phyloP scores from a whole-genome alignment of 2,888 invertebrate genomes.

The Xanthorhoe designata region DNA sequence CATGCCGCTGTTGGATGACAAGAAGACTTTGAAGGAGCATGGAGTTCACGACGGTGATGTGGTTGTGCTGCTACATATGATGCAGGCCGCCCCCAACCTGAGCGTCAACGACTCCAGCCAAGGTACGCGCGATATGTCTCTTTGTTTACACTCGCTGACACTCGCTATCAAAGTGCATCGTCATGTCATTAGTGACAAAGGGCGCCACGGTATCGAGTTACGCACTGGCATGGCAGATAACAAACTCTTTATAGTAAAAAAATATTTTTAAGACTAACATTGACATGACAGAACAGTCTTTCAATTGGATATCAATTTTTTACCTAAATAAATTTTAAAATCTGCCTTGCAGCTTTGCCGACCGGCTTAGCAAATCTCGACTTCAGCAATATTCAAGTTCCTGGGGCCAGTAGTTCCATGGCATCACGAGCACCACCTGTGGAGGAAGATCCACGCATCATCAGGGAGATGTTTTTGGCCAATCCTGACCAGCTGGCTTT shows the following conservation, averaged over 20 bases:
- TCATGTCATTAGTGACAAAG: conserved; percentile 63
- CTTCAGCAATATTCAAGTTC: conserved; percentile 94
- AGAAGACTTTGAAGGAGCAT: conserved; percentile 92
- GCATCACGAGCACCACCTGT: conserved; percentile 70
- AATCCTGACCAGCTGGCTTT: conserved; percentile 96
- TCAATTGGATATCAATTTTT: conserved; percentile 26
- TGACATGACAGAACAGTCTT: conserved; percentile 36
- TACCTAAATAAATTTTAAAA: conserved; percentile 44
- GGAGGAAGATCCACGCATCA: conserved; percentile 93
- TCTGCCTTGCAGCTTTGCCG: conserved; percentile 69
- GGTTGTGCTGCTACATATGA: conserved; percentile 92
- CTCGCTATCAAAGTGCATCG: conserved; percentile 62
- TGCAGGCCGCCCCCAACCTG: conserved; percentile 70
- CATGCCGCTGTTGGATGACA: conserved; percentile 92
- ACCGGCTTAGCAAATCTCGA: conserved; percentile 88
- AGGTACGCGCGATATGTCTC: conserved; percentile 57
- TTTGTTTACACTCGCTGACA: conserved; percentile 47
- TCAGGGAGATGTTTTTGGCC: conserved; percentile 93
- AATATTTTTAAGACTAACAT: conserved; percentile 17
- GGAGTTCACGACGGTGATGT: conserved; percentile 96
- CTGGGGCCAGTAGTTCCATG: conserved; percentile 79
- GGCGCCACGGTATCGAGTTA: conserved; percentile 47
- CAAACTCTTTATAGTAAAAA: conserved; percentile 23
- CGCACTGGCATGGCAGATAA: conserved; percentile 48
- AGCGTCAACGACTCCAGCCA: conserved; percentile 71